Percentiles rank a stretch among this genome's conserved stretches.
Evolutionary conservation across 2,888 invertebrate genomes (phyloP).

Genomic region (Elgonia sp.): DNA sequence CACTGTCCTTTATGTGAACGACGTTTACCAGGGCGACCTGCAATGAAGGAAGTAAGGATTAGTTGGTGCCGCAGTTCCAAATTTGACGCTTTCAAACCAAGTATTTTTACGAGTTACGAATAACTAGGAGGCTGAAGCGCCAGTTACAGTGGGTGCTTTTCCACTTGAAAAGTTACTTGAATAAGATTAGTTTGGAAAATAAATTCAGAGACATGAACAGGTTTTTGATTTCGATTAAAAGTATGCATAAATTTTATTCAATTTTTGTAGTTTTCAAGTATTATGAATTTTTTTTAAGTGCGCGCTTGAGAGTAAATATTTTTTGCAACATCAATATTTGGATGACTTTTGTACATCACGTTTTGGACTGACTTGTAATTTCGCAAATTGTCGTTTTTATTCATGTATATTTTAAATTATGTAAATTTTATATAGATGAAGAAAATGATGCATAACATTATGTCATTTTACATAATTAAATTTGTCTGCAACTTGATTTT

Average conservation of each 20-base stretch:
- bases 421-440: conserved; percentile 46
- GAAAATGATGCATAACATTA: conserved; percentile 51
- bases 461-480: conserved; percentile 65
- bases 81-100: conserved; percentile 17
- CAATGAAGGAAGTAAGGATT: conserved; percentile 67
- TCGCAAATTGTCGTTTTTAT: conserved; percentile 41
- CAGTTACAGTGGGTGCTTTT: neutral
- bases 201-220: too few species aligned
- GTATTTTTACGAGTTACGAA: too few species aligned
- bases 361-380: conserved; percentile 30
- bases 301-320: too few species aligned
- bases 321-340: conserved; percentile 18
- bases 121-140: neutral
- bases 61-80: conserved; percentile 35
- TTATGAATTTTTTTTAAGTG: neutral
- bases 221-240: too few species aligned
- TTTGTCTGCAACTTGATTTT: conserved; percentile 48
- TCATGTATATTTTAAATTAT: conserved; percentile 57
- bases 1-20: conserved; percentile 94
- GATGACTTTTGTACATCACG: conserved; percentile 22
- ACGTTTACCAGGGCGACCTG: conserved; percentile 94
- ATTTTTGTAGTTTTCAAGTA: conserved; percentile 13
- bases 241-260: neutral
- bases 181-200: too few species aligned
- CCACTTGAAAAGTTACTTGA: too few species aligned